Evolutionary conservation across 2,888 invertebrate species (phyloP).

Genomic region (Andrena fulva): DNA sequence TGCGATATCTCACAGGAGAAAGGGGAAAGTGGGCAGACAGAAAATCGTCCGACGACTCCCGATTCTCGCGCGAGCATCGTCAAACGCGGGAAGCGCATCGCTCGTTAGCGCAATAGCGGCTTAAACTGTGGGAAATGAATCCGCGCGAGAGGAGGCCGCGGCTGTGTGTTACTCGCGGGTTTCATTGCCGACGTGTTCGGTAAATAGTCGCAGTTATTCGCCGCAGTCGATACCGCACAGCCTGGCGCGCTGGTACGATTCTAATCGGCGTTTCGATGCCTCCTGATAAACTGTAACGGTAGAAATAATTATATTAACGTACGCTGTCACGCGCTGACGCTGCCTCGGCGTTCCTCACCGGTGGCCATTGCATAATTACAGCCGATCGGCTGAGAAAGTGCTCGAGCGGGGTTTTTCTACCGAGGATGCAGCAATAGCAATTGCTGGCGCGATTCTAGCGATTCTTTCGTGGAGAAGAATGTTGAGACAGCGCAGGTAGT

Average conservation of each 20-base stretch:
- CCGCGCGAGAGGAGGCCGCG: conserved; percentile 16
- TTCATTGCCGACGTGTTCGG: conserved; percentile 35
- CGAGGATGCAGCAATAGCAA: background rate
- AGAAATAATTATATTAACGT: conserved; percentile 49
- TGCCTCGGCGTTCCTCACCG: conserved; percentile 1
- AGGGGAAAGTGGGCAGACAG: conserved; percentile 28
- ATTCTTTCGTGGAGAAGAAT: background rate
- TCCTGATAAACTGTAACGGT: conserved; percentile 49
- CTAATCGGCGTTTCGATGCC: conserved; percentile 52
- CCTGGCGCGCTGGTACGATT: conserved; percentile 28
- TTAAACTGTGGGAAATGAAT: conserved; percentile 59
- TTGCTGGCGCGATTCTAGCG: background rate
- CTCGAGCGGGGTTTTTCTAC: background rate
- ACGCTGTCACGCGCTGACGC: conserved; percentile 5
- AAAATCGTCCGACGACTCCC: background rate
- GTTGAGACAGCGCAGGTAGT: background rate
- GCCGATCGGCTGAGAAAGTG: conserved; percentile 43
- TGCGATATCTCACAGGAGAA: conserved; percentile 23
- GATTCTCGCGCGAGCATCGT: conserved; percentile 22
- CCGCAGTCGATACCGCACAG: conserved; percentile 7
- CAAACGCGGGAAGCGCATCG: conserved; percentile 49
- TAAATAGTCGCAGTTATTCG: conserved; percentile 54
- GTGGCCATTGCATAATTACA: conserved; percentile 39
- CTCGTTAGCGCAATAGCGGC: conserved; percentile 48
- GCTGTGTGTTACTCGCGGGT: conserved; percentile 29